Evolutionary conservation across 2,888 invertebrate genomes (phyloP).

Genomic region (Philereme transversata): DNA sequence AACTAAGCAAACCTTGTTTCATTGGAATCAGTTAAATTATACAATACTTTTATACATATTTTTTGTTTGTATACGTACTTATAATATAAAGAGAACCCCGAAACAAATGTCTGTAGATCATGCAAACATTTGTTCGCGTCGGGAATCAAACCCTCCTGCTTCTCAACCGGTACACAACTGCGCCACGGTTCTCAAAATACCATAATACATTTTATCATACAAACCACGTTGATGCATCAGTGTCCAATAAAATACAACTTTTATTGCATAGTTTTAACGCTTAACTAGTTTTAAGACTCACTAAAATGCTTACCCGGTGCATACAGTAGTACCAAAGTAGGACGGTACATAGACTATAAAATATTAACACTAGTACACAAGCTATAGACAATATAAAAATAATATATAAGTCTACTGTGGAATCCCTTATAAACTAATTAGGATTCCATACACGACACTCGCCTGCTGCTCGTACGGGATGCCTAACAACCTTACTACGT

Average conservation of each 20-base stretch:
- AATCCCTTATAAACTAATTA: constrained; percentile 13
- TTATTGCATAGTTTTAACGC: constrained; percentile 1
- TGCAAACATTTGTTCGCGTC: too few relatives aligned
- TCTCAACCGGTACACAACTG: too few relatives aligned
- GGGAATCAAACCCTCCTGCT: too few relatives aligned
- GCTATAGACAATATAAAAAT: constrained; percentile 1
- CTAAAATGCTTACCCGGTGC: neutral
- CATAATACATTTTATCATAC: neutral
- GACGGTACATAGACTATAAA: constrained; percentile 3
- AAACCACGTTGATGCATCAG: neutral
- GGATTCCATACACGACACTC: constrained; percentile 11
- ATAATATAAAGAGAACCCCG: too few relatives aligned
- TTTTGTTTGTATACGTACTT: too few relatives aligned
- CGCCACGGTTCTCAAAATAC: too few relatives aligned
- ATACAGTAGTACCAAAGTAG: neutral
- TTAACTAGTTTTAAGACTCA: constrained; percentile 10
- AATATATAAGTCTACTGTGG: constrained; percentile 5
- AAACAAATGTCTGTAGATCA: too few relatives aligned
- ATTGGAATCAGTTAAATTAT: too few relatives aligned
- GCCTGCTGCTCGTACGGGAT: constrained; percentile 4
- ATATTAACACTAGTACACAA: constrained; percentile 6
- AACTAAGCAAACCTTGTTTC: too few relatives aligned
- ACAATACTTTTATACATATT: too few relatives aligned
- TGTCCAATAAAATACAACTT: constrained; percentile 13
- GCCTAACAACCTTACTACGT: neutral